Evolutionary conservation across 64 coral and sea anemone genomes (phyloP).

Genomic region (Hydrozoanthus tunicans): DNA sequence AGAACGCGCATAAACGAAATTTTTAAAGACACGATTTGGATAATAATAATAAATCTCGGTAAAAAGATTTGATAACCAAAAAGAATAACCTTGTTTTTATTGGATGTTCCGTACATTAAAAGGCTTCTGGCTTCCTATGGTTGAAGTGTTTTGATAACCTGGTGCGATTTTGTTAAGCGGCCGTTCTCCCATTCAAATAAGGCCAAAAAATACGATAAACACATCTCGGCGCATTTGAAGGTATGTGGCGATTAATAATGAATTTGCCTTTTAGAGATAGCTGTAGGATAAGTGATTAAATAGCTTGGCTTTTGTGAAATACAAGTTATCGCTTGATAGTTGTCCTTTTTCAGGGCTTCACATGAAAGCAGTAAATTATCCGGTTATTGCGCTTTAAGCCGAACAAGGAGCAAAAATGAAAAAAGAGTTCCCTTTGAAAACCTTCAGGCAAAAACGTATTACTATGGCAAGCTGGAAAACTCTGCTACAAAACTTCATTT

Average conservation of each 20-base stretch:
- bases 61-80: conserved; percentile 26
- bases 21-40: not conserved
- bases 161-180: conserved; percentile 3
- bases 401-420: not conserved
- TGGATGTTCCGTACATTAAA: conserved; percentile 8
- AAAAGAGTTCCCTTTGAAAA: not conserved
- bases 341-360: conserved; percentile 3
- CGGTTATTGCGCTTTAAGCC: not conserved
- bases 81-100: conserved; percentile 9
- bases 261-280: conserved; percentile 26
- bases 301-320: conserved; percentile 33
- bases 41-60: not conserved
- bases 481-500: not conserved
- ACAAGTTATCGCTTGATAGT: not conserved
- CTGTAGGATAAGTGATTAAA: conserved; percentile 28
- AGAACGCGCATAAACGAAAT: not conserved
- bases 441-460: not conserved
- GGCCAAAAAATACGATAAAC: conserved; percentile 10
- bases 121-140: not conserved
- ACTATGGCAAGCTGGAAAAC: not conserved
- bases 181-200: conserved; percentile 36
- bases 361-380: not conserved
- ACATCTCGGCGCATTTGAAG: conserved; percentile 36
- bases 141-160: conserved; percentile 38
- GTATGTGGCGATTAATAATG: conserved; percentile 47